A percentile compares a stretch with the other conserved stretches of the same genome.
Evolutionary conservation across 1,140 invertebrate genomes (phyloP).

Genomic region (Tetragnatha versicolor): DNA sequence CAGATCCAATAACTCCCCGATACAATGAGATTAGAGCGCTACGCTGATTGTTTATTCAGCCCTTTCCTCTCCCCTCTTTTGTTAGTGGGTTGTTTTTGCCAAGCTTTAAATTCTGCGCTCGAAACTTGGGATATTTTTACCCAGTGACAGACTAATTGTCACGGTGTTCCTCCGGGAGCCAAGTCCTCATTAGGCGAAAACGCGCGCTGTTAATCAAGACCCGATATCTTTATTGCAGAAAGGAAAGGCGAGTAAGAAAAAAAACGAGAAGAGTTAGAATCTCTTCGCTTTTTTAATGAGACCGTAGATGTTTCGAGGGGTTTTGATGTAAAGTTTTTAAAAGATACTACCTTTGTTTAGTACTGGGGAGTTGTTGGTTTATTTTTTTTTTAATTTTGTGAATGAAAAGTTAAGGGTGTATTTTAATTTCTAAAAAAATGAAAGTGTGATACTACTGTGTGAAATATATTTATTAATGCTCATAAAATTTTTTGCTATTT

Average conservation of each 20-base stretch:
- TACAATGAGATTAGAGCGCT: constrained; percentile 21
- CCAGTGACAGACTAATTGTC: constrained; percentile 7
- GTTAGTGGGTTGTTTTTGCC: not conserved
- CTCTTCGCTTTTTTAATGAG: not conserved
- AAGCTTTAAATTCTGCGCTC: constrained; percentile 10
- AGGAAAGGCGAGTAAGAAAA: not conserved
- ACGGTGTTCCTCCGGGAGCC: constrained; percentile 4
- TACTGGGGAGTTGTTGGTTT: not conserved
- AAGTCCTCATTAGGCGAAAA: not conserved
- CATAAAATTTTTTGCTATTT: no score
- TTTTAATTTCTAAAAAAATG: no score
- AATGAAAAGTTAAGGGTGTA: no score
- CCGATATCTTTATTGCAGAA: constrained; percentile 35
- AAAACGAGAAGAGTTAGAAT: not conserved
- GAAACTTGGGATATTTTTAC: constrained; percentile 20
- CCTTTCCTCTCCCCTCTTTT: not conserved
- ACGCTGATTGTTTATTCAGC: constrained; percentile 29
- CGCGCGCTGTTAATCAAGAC: constrained; percentile 11
- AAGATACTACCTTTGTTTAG: not conserved
- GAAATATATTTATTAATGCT: no score
- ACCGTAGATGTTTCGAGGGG: not conserved
- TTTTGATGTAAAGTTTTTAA: not conserved
- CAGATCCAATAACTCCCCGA: not conserved
- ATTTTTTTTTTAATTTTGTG: not conserved
- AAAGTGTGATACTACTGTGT: no score